A percentile compares a stretch with the other conserved stretches of the same genome.
These are phyloP conservation scores for Athalia circularis DNA, from an alignment of 2,888 invertebrate species.

Conservation along the genomic window DNA sequence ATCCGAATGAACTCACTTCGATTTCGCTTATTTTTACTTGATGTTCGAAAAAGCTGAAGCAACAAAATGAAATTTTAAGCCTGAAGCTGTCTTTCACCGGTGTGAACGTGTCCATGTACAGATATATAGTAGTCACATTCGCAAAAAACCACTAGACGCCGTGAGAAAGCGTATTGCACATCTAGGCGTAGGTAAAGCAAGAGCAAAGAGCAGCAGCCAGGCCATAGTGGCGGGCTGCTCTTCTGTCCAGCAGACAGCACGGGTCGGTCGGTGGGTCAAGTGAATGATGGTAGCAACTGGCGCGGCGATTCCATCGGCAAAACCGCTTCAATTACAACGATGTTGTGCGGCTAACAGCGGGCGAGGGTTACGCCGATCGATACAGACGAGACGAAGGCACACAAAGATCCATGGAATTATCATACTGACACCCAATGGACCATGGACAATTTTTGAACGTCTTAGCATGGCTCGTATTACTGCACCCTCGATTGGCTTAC, in stretches of 20 bases:
- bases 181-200: background rate
- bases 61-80: too few relatives aligned
- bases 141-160: conserved; percentile 8
- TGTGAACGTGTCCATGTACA: background rate
- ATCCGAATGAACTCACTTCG: too few relatives aligned
- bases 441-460: background rate
- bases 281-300: conserved; percentile 33
- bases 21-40: background rate
- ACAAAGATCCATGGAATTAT: conserved; percentile 23
- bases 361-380: conserved; percentile 15
- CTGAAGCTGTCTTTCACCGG: background rate
- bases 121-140: background rate
- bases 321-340: conserved; percentile 40
- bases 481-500: too few relatives aligned
- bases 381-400: conserved; percentile 6
- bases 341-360: conserved; percentile 14
- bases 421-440: conserved; percentile 9
- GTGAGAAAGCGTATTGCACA: background rate
- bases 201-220: conserved; percentile 9
- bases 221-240: background rate
- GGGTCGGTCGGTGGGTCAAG: conserved; percentile 9
- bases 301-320: conserved; percentile 23
- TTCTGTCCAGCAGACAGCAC: conserved; percentile 1
- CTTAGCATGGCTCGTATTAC: too few relatives aligned
- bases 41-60: background rate